Evolutionary conservation across 2,797 vertebrate genomes (phyloP).

Genomic region (Neostethus bicornis): DNA sequence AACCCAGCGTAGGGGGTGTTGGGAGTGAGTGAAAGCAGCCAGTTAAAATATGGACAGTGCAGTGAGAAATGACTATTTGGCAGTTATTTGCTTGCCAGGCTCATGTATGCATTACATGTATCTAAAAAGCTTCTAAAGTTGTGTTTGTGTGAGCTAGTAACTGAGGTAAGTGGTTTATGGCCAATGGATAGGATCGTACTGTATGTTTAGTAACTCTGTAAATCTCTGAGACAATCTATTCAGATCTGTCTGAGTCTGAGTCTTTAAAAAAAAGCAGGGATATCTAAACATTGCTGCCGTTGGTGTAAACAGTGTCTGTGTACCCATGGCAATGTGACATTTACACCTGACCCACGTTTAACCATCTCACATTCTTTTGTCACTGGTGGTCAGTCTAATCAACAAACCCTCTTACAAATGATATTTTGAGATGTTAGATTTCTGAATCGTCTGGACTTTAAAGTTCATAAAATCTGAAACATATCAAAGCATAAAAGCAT

Average conservation of each 20-base stretch:
- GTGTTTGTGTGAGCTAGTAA: slow-evolving; percentile 27
- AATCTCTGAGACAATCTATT: slow-evolving; percentile 47
- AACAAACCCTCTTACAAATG: slow-evolving; percentile 1
- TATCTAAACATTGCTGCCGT: slow-evolving; percentile 32
- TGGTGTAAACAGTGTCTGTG: slow-evolving; percentile 37
- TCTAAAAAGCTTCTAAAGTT: slow-evolving; percentile 19
- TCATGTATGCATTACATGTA: slow-evolving; percentile 20
- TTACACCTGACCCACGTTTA: slow-evolving; percentile 23
- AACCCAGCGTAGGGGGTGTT: slow-evolving; percentile 24
- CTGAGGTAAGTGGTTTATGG: slow-evolving; percentile 8
- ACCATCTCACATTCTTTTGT: slow-evolving; percentile 8
- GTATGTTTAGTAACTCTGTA: slow-evolving; percentile 30
- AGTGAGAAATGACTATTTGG: slow-evolving; percentile 12
- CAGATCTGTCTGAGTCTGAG: slow-evolving; percentile 22
- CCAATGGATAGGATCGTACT: slow-evolving; percentile 15
- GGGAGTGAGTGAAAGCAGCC: slow-evolving; percentile 13
- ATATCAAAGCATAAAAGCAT: slow-evolving; percentile 6
- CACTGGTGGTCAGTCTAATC: slow-evolving; percentile 19
- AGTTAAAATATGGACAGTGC: slow-evolving; percentile 9
- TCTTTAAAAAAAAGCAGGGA: slow-evolving; percentile 22
- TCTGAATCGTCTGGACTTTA: slow-evolving; percentile 10
- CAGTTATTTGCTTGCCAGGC: slow-evolving; percentile 29
- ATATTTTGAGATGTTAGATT: background rate
- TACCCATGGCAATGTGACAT: slow-evolving; percentile 21
- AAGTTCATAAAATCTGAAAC: background rate